Base-by-base conservation (phyloP, 2,113 vertebrate genomes). In the Cygnus atratus region DNA sequence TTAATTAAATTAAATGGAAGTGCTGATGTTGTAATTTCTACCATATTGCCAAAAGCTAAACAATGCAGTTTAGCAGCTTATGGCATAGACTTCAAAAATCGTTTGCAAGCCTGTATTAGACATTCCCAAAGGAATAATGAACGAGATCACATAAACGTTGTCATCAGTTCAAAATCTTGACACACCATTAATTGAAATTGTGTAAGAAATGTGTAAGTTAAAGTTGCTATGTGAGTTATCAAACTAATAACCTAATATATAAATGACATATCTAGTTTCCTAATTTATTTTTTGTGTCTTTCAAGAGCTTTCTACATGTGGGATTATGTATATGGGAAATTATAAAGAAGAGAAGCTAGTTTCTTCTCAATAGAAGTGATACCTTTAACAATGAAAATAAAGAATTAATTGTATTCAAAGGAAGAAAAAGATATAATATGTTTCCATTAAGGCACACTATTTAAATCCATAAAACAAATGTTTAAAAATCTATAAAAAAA, bases 41-140 rank as follows among this genome's bases (percentile, higher is more conserved):
- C 37, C 5, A 6, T 25, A 48, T 39, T 44, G 37, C 50, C 37
- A 65, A 84, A 63, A 77, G 61, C 55, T 50, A 81, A 92, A 73
- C 28, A 67, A 57, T 31, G 70, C 67, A 59, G 57, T 72, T 94
- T 79, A 89, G 63, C 33, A 75, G 54, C 6, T 77, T 35, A 35
- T 8, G 6, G 75, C 63, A 12, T 37, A 55, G n/a, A 66, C 31
- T 82, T 83, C 26, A 24, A 55, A 33, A 87, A 39, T 65, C 11
- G 81, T 41, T 74, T 55, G 44, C 50, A 82, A 87, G 66, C 62
- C 61, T 90, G 52, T 48, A 61, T 13, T 50, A 86, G 80, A 61
- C 63, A 80, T 87, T 91, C 66, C 21, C 70, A 90, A 93, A 93
- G 90, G 88, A 91, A 37, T 5, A 90, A 61, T 70, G 72, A 88